Evolutionary conservation across 2,797 vertebrate species (phyloP).

Genomic region (Otolemur crassicaudatus): DNA sequence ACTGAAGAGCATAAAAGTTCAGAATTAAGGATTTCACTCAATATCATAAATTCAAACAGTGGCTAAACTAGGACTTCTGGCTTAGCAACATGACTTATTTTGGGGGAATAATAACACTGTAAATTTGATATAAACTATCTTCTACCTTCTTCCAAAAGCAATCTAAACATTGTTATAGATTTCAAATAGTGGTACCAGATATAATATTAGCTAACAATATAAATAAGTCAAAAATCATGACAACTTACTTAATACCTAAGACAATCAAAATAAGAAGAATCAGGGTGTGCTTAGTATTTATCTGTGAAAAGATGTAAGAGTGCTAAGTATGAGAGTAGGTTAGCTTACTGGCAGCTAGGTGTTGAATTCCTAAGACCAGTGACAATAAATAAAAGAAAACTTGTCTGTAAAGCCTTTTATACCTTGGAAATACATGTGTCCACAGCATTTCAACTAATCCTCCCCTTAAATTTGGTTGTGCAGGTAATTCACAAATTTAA

Average conservation of each 20-base stretch:
- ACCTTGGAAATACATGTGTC: slow-evolving; percentile 34
- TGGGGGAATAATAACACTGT: neutral
- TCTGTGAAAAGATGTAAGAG: slow-evolving; percentile 69
- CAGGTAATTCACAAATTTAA: slow-evolving; percentile 18
- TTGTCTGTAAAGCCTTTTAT: slow-evolving; percentile 20
- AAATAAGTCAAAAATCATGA: slow-evolving; percentile 69
- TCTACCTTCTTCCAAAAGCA: slow-evolving; percentile 57
- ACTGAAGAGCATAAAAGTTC: slow-evolving; percentile 2
- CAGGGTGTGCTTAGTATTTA: slow-evolving; percentile 68
- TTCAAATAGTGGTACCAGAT: slow-evolving; percentile 57
- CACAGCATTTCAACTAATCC: neutral
- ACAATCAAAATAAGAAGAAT: slow-evolving; percentile 73
- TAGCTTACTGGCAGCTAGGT: slow-evolving; percentile 56
- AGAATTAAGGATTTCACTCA: slow-evolving; percentile 13
- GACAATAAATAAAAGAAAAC: slow-evolving; percentile 70
- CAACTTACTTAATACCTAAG: slow-evolving; percentile 77
- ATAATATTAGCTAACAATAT: slow-evolving; percentile 55
- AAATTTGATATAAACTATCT: slow-evolving; percentile 36
- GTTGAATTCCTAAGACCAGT: slow-evolving; percentile 38
- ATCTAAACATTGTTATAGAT: slow-evolving; percentile 48
- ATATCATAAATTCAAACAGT: slow-evolving; percentile 12
- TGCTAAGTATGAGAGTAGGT: slow-evolving; percentile 56
- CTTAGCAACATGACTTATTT: neutral
- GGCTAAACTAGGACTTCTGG: neutral
- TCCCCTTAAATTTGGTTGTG: slow-evolving; percentile 13